phyloP scores from a whole-genome alignment of 2,113 vertebrate genomes.

The Motacilla tschutschensis region DNA sequence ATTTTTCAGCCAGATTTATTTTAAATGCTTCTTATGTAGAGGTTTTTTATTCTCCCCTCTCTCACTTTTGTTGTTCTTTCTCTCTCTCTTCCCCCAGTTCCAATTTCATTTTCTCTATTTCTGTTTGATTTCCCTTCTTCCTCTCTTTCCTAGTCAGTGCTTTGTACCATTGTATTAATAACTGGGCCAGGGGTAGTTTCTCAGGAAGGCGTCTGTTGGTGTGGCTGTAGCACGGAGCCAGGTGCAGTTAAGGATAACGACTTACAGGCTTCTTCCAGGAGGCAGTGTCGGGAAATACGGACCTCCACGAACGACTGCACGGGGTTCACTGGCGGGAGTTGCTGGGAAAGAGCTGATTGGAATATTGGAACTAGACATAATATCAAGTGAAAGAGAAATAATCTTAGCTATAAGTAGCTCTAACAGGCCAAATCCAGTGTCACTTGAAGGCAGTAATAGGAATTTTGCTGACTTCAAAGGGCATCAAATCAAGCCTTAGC shows the following conservation, averaged over 20 bases:
- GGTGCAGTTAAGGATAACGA: conserved; percentile 43
- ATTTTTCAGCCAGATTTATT: conserved; percentile 90
- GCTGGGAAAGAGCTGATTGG: conserved; percentile 46
- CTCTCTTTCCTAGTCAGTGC: conserved; percentile 78
- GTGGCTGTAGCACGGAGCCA: conserved; percentile 64
- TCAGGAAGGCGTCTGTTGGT: conserved; percentile 74
- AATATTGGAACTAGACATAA: conserved; percentile 33
- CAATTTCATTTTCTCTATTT: not conserved
- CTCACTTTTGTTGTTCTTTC: not conserved
- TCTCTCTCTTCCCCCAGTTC: not conserved
- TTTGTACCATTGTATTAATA: conserved; percentile 78
- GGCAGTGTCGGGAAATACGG: conserved; percentile 18
- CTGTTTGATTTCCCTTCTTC: conserved; percentile 39
- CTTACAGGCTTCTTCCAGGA: conserved; percentile 61
- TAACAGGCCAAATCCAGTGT: conserved; percentile 44
- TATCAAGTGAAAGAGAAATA: conserved; percentile 42
- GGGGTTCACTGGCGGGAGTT: conserved; percentile 27
- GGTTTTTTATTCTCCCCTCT: conserved; percentile 57
- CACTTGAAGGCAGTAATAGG: conserved; percentile 11
- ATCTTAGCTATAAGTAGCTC: conserved; percentile 54
- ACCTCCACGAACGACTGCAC: conserved; percentile 19
- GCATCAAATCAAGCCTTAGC: conserved; percentile 13
- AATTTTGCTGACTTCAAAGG: conserved; percentile 18
- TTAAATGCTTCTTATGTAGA: conserved; percentile 86
- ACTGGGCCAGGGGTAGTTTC: conserved; percentile 86